Evolutionary conservation across 1,140 invertebrate species (phyloP).

Genomic region (Drosophila takahashii): DNA sequence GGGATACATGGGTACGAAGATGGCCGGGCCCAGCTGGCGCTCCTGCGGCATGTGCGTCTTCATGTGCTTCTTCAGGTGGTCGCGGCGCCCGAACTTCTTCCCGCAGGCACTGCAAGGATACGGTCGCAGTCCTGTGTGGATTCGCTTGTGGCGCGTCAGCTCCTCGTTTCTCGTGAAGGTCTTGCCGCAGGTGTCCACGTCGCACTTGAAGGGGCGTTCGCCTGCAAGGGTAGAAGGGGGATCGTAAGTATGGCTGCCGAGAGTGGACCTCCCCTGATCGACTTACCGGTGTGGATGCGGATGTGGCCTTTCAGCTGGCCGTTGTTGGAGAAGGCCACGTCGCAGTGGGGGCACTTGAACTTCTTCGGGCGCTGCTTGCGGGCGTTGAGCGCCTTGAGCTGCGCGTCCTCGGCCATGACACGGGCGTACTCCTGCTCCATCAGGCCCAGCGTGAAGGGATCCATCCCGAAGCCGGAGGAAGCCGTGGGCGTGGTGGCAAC

Average conservation of each 20-base stretch:
- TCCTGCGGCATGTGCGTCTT: conserved; percentile 84
- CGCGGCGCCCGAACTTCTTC: conserved; percentile 95
- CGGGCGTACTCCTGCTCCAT: conserved; percentile 89
- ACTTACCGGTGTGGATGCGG: conserved; percentile 94
- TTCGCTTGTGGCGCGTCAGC: conserved; percentile 94
- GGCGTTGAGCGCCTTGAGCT: conserved; percentile 87
- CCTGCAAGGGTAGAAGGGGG: conserved; percentile 85
- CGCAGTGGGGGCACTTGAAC: conserved; percentile 94
- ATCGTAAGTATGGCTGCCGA: conserved; percentile 21
- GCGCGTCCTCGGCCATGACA: conserved; percentile 88
- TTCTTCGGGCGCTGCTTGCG: conserved; percentile 94
- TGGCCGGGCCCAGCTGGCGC: conserved; percentile 71
- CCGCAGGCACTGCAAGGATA: conserved; percentile 92
- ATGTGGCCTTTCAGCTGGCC: conserved; percentile 96
- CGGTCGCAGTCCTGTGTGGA: conserved; percentile 93
- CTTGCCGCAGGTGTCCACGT: conserved; percentile 93
- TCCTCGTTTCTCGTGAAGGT: conserved; percentile 97
- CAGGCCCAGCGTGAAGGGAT: conserved; percentile 73
- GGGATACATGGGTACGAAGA: conserved; percentile 84
- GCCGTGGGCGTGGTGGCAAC: conserved; percentile 35
- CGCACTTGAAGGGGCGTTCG: conserved; percentile 94
- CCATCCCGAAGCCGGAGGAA: conserved; percentile 64
- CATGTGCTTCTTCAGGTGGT: conserved; percentile 94
- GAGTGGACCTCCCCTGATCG: background rate
- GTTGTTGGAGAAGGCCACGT: conserved; percentile 96